A percentile compares a stretch with the other conserved stretches of the same genome.
Conservation (phyloP, 2,888 invertebrate genomes). For the Nephrotoma guestfalica region DNA sequence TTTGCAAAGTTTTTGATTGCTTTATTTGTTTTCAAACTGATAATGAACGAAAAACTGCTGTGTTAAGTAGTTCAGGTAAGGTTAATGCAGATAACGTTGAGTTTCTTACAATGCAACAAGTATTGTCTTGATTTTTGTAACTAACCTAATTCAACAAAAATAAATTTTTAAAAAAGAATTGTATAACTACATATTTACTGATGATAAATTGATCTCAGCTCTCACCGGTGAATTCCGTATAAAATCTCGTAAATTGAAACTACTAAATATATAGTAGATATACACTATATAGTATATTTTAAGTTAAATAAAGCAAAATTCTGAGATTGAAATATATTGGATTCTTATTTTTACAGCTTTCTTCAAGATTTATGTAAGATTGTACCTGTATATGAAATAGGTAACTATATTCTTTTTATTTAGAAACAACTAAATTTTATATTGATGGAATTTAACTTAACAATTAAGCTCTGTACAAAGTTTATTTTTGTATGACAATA, state of each 20-base stretch:
- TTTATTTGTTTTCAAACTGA: too few species aligned
- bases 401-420: neutral
- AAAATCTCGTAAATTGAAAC: neutral
- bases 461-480: neutral
- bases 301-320: neutral
- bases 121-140: too few species aligned
- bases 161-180: neutral
- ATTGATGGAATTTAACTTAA: neutral
- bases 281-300: neutral
- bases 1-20: too few species aligned
- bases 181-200: neutral
- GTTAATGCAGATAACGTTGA: too few species aligned
- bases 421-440: neutral
- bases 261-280: neutral
- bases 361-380: neutral
- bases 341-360: neutral
- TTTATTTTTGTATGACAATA: neutral
- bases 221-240: neutral
- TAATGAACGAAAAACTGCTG: too few species aligned
- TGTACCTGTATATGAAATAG: neutral
- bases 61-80: too few species aligned
- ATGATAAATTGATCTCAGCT: neutral
- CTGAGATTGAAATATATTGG: neutral
- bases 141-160: neutral
- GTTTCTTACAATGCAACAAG: too few species aligned